Base-by-base conservation (phyloP, 2,113 vertebrate species). In the Mesocricetus auratus region DNA sequence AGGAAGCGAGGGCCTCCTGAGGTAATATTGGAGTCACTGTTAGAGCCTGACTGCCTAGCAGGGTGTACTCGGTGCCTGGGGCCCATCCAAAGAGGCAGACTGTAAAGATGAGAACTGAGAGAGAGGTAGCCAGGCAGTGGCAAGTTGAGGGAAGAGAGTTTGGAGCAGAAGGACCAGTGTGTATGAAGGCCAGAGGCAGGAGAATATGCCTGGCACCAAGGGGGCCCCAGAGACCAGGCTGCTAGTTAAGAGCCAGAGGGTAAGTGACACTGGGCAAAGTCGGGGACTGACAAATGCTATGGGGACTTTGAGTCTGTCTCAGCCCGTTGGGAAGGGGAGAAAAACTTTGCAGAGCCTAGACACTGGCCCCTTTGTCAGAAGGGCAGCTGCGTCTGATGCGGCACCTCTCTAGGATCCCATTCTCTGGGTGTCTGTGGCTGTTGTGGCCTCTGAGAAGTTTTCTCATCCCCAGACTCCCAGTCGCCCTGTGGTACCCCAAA, bases 41-140 rank as follows among this genome's bases (percentile, higher is more conserved):
- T 81, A 13, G 42, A 62, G 69, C 66, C 78, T 33, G 42, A 12
- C 26, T 4, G 3, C 53, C 83, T 39, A n/a, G 0, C 7, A 39
- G 7, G 16, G 6, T 19, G 3, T 5, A 47, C 1, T 33, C 64
- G 16, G 16, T 0, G 1, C 62, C 8, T 0, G 42, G 69, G 77
- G 47, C 7, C 22, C 53, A 21, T 45, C 26, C 7, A 3, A 45
- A 22, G 77, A 88, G 47, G 10, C 1, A 13, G 39, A 29, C 39
- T 45, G 31, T 24, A 31, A n/a, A 56, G 60, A 9, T 56, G 31
- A 73, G 86, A 53, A 15, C 42, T 16, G 62, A 74, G 45, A 50
- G 45, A 56, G 53, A 26, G 36, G 31, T 22, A 15, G 7, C 45
- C 31, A 29, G 68, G 66, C 60, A 53, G 33, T 4, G 1, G 53